A percentile compares a stretch with the other conserved stretches of the same genome.
Conservation (phyloP, 2,113 vertebrate genomes). For the Ameiurus melas region DNA sequence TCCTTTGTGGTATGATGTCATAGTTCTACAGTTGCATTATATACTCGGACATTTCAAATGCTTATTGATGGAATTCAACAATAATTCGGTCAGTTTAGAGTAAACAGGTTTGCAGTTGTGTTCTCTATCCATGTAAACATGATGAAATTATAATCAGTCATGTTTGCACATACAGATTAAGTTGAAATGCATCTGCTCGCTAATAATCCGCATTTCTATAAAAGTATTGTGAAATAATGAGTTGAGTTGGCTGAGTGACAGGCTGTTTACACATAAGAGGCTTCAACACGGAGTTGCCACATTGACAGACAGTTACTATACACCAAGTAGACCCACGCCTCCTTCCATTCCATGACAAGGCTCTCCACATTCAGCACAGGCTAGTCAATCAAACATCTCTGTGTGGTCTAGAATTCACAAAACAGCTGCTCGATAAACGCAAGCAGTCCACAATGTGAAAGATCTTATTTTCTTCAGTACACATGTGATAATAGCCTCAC, state of each 20-base stretch:
- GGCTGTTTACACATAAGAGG: background rate
- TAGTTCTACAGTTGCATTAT: background rate
- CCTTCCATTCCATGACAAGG: slow-evolving; percentile 1
- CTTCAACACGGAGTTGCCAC: slow-evolving; percentile 11
- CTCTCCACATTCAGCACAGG: slow-evolving; percentile 11
- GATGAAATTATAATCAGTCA: background rate
- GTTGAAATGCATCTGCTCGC: background rate
- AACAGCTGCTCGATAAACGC: background rate
- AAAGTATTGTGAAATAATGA: background rate
- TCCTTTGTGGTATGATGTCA: background rate
- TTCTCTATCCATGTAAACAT: background rate
- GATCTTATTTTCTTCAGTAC: background rate
- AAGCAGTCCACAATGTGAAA: background rate
- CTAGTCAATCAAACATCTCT: slow-evolving; percentile 31
- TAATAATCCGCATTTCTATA: background rate
- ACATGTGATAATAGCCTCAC: background rate
- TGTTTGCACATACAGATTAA: background rate
- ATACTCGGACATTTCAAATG: background rate
- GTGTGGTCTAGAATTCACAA: slow-evolving; percentile 21
- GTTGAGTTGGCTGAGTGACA: slow-evolving; percentile 20
- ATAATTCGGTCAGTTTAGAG: background rate
- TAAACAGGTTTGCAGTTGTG: background rate
- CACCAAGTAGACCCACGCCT: background rate
- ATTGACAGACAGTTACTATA: background rate
- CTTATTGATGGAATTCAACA: background rate